Conservation (phyloP, 2,888 invertebrate genomes). For the Petrophora chlorosata region DNA sequence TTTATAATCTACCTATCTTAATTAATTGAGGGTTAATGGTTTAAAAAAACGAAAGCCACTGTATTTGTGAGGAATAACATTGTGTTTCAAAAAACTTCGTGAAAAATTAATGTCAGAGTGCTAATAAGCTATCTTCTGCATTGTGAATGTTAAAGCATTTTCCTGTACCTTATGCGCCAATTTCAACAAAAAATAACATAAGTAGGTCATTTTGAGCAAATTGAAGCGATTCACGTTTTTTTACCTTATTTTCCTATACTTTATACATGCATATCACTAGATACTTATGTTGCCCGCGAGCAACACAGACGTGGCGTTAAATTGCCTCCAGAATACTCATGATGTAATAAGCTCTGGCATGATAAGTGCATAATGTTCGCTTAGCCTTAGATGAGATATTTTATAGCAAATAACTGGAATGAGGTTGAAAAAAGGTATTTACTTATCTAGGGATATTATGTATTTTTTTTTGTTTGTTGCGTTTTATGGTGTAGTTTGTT, state of each 20-base stretch:
- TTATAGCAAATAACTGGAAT: slow-evolving; percentile 15
- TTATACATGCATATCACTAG: slow-evolving; percentile 2
- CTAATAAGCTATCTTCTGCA: too few relatives aligned
- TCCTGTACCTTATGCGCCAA: too few relatives aligned
- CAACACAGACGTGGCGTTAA: slow-evolving; percentile 74
- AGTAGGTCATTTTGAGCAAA: too few relatives aligned
- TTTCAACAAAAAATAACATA: neutral
- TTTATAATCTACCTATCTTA: too few relatives aligned
- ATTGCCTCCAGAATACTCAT: slow-evolving; percentile 71
- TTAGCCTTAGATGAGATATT: slow-evolving; percentile 24
- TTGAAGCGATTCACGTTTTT: too few relatives aligned
- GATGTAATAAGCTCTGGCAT: slow-evolving; percentile 45
- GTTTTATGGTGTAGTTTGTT: too few relatives aligned
- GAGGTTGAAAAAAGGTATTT: neutral
- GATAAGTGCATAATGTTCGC: slow-evolving; percentile 28
- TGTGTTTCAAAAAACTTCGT: too few relatives aligned
- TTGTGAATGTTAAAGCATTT: too few relatives aligned
- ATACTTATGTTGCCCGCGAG: slow-evolving; percentile 50
- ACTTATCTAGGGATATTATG: slow-evolving; percentile 6
- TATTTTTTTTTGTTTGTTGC: slow-evolving; percentile 1
- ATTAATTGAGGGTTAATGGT: too few relatives aligned
- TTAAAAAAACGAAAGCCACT: too few relatives aligned
- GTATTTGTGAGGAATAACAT: too few relatives aligned
- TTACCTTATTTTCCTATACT: neutral
- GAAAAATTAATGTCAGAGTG: too few relatives aligned